These are phyloP conservation scores for Stichodactyla helianthus DNA, from an alignment of 64 coral and sea anemone genomes.

Conservation along the genomic window DNA sequence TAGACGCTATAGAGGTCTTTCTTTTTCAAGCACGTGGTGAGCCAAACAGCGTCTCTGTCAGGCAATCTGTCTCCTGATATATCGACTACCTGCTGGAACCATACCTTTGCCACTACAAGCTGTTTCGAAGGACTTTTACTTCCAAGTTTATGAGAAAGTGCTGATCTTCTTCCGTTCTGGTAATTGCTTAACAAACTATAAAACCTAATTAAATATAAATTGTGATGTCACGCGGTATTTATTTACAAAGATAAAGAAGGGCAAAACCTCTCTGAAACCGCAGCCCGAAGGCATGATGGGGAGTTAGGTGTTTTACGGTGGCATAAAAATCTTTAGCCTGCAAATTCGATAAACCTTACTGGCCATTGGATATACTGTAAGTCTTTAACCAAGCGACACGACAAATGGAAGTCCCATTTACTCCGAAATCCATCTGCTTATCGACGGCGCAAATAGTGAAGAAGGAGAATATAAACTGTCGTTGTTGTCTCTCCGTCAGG, in stretches of 20 bases:
- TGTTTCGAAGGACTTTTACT: background rate
- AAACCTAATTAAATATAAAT: constrained; percentile 12
- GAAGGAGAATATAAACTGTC: constrained; percentile 3
- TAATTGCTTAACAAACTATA: constrained; percentile 13
- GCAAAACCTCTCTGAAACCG: background rate
- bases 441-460: background rate
- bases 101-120: background rate
- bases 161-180: background rate
- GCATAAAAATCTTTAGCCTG: background rate
- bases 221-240: background rate
- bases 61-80: constrained; percentile 23
- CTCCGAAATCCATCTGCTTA: constrained; percentile 1
- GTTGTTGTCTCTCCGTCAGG: background rate
- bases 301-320: background rate
- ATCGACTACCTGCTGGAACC: constrained; percentile 8
- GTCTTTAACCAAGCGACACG: background rate
- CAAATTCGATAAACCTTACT: background rate
- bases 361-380: constrained; percentile 4
- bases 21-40: constrained; percentile 13
- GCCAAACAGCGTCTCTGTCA: constrained; percentile 1
- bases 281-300: background rate
- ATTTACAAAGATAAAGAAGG: background rate
- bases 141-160: constrained; percentile 1
- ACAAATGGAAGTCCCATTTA: constrained; percentile 7
- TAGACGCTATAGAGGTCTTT: constrained; percentile 7